Evolutionary conservation across 2,888 invertebrate species (phyloP).

Genomic region (Aleiodes testaceus): DNA sequence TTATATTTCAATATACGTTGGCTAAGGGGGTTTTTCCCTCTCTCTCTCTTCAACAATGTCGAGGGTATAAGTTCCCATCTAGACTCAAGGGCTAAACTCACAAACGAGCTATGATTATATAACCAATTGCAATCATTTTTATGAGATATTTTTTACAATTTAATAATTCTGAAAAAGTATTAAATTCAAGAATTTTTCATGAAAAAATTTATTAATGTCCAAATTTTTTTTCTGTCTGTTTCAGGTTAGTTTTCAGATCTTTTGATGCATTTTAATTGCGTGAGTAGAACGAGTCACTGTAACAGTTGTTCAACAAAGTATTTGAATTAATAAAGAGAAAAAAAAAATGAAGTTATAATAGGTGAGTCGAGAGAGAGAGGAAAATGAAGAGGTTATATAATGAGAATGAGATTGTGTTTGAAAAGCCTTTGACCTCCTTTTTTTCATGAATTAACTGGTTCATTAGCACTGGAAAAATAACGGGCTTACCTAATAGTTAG

Average conservation of each 20-base stretch:
- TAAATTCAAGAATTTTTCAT: too few species aligned
- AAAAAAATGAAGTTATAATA: neutral
- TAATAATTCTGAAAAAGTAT: too few species aligned
- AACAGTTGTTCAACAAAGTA: conserved; percentile 17
- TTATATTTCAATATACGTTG: conserved; percentile 65
- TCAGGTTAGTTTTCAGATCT: conserved; percentile 21
- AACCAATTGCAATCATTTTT: conserved; percentile 1
- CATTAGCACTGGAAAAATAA: conserved; percentile 29
- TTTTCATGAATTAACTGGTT: conserved; percentile 22
- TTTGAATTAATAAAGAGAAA: conserved; percentile 4
- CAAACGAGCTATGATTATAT: conserved; percentile 27
- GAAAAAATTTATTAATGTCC: too few species aligned
- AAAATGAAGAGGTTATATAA: conserved; percentile 2
- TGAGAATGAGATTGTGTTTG: conserved; percentile 4
- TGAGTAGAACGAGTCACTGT: conserved; percentile 12
- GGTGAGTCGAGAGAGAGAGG: too few species aligned
- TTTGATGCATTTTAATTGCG: conserved; percentile 14
- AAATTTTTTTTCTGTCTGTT: conserved; percentile 8
- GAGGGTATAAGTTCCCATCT: conserved; percentile 20
- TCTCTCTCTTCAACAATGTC: neutral
- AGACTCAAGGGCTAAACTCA: conserved; percentile 26
- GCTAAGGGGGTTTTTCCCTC: conserved; percentile 18
- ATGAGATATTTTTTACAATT: neutral
- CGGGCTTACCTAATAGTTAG: neutral
- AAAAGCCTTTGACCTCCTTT: conserved; percentile 12